Conservation (phyloP, 2,888 invertebrate species). For the Troides aeacus region DNA sequence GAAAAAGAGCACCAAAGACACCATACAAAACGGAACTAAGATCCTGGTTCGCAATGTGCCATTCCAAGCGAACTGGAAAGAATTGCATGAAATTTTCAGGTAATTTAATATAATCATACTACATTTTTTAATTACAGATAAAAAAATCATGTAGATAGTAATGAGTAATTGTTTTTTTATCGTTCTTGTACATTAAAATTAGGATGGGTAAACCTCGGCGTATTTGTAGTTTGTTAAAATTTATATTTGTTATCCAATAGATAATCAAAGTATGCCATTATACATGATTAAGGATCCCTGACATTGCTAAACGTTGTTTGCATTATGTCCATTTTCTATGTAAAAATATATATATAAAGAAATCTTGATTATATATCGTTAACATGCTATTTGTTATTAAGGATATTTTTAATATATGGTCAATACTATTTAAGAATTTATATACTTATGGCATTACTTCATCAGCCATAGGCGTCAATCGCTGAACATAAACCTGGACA, state of each 20-base stretch:
- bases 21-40: slow-evolving; percentile 89
- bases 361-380: no score
- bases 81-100: slow-evolving; percentile 94
- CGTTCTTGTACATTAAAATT: not conserved
- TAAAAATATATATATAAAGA: no score
- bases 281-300: no score
- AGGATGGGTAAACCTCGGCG: not conserved
- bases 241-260: not conserved
- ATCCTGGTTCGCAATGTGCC: slow-evolving; percentile 96
- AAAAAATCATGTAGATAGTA: not conserved
- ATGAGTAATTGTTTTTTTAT: not conserved
- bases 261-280: no score
- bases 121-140: not conserved
- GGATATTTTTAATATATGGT: no score
- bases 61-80: slow-evolving; percentile 93
- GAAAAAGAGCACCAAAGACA: slow-evolving; percentile 80
- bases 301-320: not conserved
- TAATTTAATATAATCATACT: slow-evolving; percentile 55
- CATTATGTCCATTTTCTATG: not conserved
- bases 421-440: no score
- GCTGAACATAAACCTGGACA: no score
- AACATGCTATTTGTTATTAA: no score
- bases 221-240: slow-evolving; percentile 18
- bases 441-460: no score
- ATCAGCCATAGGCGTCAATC: no score